Evolutionary conservation across 1,140 invertebrate species (phyloP).

Genomic region (Zaprionus taronus): DNA sequence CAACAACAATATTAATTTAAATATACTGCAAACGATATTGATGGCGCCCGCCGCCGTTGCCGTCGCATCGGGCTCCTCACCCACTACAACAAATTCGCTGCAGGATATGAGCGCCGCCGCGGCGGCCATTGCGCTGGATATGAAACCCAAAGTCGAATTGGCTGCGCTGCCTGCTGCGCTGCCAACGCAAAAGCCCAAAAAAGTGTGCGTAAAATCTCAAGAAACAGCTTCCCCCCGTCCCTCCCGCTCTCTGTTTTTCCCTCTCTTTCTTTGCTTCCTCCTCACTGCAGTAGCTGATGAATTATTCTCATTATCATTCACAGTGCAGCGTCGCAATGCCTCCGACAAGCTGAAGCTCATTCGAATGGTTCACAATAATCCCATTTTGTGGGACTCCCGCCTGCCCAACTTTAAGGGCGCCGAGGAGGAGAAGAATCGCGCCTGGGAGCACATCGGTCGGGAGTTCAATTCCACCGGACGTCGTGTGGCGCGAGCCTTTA

Average conservation of each 20-base stretch:
- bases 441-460: conserved; percentile 78
- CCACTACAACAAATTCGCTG: conserved; percentile 67
- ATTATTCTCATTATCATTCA: conserved; percentile 14
- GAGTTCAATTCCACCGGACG: conserved; percentile 82
- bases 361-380: conserved; percentile 83
- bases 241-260: neutral
- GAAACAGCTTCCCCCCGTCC: neutral
- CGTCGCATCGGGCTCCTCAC: conserved; percentile 38
- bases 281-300: neutral
- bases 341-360: conserved; percentile 82
- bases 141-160: conserved; percentile 68
- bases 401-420: conserved; percentile 84
- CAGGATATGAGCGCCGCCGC: conserved; percentile 74
- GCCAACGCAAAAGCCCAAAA: conserved; percentile 72
- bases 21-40: conserved; percentile 57
- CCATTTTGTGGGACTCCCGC: conserved; percentile 80
- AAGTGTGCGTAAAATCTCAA: conserved; percentile 67
- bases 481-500: conserved; percentile 78
- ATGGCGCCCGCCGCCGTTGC: conserved; percentile 66
- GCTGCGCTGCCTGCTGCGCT: conserved; percentile 10
- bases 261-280: neutral
- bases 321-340: conserved; percentile 80
- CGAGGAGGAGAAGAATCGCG: conserved; percentile 82
- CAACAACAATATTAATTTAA: conserved; percentile 38
- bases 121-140: conserved; percentile 71